These are phyloP conservation scores for Zophobas atratus DNA, from an alignment of 1,140 invertebrate species.

Conservation along the genomic window DNA sequence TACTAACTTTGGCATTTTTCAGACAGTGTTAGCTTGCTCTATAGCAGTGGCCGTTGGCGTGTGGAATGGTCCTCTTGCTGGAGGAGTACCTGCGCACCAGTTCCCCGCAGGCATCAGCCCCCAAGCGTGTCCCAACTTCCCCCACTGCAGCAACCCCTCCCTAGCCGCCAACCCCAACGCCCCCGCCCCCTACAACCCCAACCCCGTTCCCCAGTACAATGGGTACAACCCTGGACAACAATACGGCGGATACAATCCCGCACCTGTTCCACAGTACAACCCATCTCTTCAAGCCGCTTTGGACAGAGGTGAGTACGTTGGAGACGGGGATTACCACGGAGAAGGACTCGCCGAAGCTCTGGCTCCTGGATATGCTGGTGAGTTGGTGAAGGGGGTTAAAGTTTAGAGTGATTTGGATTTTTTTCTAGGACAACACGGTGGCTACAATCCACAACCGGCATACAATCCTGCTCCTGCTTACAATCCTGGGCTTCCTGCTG, in stretches of 20 bases:
- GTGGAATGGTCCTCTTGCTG: constrained; percentile 65
- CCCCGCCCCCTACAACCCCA: constrained; percentile 51
- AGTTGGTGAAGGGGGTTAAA: background rate
- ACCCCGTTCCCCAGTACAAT: constrained; percentile 49
- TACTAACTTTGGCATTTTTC: constrained; percentile 47
- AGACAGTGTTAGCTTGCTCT: constrained; percentile 64
- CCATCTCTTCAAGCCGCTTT: constrained; percentile 59
- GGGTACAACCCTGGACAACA: constrained; percentile 49
- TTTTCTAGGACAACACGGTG: constrained; percentile 30
- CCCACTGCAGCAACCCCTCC: constrained; percentile 66
- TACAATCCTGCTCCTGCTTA: constrained; percentile 51
- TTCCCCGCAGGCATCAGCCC: constrained; percentile 68
- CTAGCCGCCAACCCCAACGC: constrained; percentile 63
- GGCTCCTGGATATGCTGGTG: constrained; percentile 63
- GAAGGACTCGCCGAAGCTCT: constrained; percentile 70
- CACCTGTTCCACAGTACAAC: constrained; percentile 57
- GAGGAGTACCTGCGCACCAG: constrained; percentile 63
- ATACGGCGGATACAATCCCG: constrained; percentile 48
- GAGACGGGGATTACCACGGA: constrained; percentile 68
- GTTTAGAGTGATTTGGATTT: constrained; percentile 7
- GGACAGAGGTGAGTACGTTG: constrained; percentile 65
- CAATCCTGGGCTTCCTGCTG: constrained; percentile 55
- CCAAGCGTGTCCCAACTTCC: constrained; percentile 68
- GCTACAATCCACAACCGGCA: constrained; percentile 29
- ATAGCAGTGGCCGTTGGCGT: constrained; percentile 60